phyloP scores from a whole-genome alignment of 2,888 invertebrate species.

The Microplitis deprimator region DNA sequence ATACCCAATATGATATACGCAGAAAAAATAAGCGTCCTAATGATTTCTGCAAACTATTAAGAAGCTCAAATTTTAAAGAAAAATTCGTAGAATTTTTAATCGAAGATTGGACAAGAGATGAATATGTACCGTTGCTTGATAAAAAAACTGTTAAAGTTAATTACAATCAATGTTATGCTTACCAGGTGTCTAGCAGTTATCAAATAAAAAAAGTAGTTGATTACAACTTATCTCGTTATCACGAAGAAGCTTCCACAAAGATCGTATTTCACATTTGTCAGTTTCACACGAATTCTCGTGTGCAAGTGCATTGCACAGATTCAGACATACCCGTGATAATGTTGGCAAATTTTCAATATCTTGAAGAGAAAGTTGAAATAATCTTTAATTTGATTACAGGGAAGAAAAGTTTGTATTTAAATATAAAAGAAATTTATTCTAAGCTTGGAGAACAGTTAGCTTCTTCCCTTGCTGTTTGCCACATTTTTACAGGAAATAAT shows the following conservation, averaged over 20 bases:
- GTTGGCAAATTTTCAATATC: conserved; percentile 50
- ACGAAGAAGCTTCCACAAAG: conserved; percentile 45
- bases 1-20: conserved; percentile 50
- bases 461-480: conserved; percentile 46
- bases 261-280: no score
- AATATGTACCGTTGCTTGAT: conserved; percentile 45
- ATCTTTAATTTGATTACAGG: conserved; percentile 42
- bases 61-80: conserved; percentile 55
- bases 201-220: conserved; percentile 50
- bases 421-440: conserved; percentile 45
- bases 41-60: conserved; percentile 57
- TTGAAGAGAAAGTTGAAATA: conserved; percentile 42
- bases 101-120: conserved; percentile 51
- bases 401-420: conserved; percentile 37
- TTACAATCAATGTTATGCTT: conserved; percentile 50
- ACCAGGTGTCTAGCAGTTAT: conserved; percentile 48
- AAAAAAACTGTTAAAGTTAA: conserved; percentile 52
- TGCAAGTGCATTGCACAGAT: conserved; percentile 53
- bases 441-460: conserved; percentile 48
- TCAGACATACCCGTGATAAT: conserved; percentile 54
- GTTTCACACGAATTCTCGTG: conserved; percentile 47
- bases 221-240: conserved; percentile 46
- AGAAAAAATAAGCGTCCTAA: conserved; percentile 53
- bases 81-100: conserved; percentile 56
- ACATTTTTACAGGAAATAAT: conserved; percentile 51